Percentiles rank a stretch among this genome's conserved stretches.
phyloP scores from a whole-genome alignment of 2,888 invertebrate genomes.

The Brachynemurus nebulosus region DNA sequence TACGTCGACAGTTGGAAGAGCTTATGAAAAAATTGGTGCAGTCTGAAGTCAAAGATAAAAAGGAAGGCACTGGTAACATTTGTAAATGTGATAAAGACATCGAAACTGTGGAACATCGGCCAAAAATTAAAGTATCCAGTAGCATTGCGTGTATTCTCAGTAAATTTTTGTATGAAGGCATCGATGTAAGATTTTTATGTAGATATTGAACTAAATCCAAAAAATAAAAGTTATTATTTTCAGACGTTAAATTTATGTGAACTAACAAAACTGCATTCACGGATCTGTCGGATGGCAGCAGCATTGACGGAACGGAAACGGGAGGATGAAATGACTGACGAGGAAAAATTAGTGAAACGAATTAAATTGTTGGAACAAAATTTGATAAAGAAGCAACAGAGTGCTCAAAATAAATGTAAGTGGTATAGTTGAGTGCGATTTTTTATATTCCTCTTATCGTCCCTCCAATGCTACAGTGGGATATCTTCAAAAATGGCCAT shows the following conservation, averaged over 20 bases:
- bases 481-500: too few relatives aligned
- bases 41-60: too few relatives aligned
- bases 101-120: too few relatives aligned
- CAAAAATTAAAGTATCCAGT: conserved; percentile 26
- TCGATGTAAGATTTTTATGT: background rate
- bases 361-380: conserved; percentile 36
- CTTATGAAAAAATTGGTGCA: background rate
- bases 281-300: conserved; percentile 22
- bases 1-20: background rate
- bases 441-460: background rate
- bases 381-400: conserved; percentile 34
- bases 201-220: background rate
- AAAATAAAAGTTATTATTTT: background rate
- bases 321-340: conserved; percentile 33
- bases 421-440: conserved; percentile 13
- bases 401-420: conserved; percentile 37
- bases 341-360: conserved; percentile 33
- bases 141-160: background rate
- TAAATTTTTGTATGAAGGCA: conserved; percentile 3
- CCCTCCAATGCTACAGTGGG: too few relatives aligned
- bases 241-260: background rate
- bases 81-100: too few relatives aligned
- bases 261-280: conserved; percentile 16
- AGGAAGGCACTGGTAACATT: too few relatives aligned
- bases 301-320: conserved; percentile 35